These are phyloP conservation scores for Bombus pascuorum DNA, from an alignment of 1,140 invertebrate species.

Conservation along the genomic window DNA sequence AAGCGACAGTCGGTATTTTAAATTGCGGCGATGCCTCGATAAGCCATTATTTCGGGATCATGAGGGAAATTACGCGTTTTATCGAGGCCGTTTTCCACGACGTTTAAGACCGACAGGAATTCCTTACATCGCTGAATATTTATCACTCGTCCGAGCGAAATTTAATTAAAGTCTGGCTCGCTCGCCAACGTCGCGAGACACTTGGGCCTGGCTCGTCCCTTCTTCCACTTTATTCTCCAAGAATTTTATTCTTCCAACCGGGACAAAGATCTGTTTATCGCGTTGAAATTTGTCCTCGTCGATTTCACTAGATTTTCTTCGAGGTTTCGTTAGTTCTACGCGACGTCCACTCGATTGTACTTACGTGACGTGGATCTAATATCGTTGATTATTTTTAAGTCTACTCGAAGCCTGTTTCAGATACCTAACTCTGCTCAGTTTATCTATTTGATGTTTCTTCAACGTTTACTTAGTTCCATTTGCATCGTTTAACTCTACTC, in stretches of 20 bases:
- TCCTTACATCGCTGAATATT: conserved; percentile 56
- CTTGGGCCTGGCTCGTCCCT: not conserved
- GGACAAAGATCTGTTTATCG: not conserved
- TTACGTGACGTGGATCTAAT: too few relatives aligned
- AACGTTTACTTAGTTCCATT: not conserved
- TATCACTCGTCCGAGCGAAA: conserved; percentile 43
- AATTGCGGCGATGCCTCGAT: not conserved
- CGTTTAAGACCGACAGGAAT: conserved; percentile 42
- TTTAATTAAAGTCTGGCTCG: conserved; percentile 50
- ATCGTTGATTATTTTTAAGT: too few relatives aligned
- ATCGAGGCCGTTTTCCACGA: conserved; percentile 35
- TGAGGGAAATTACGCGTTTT: conserved; percentile 47
- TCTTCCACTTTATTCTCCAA: not conserved
- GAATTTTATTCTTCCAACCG: not conserved
- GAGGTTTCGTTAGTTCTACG: too few relatives aligned
- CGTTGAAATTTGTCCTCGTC: not conserved
- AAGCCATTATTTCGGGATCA: conserved; percentile 7
- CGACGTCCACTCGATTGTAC: too few relatives aligned
- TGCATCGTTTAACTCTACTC: not conserved
- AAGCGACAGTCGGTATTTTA: not conserved
- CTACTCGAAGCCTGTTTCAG: too few relatives aligned
- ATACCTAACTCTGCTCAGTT: not conserved
- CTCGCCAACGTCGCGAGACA: not conserved
- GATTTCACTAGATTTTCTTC: too few relatives aligned
- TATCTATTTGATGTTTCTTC: not conserved